Base-by-base conservation (phyloP, 2,797 vertebrate genomes). In the Vireo griseus region DNA sequence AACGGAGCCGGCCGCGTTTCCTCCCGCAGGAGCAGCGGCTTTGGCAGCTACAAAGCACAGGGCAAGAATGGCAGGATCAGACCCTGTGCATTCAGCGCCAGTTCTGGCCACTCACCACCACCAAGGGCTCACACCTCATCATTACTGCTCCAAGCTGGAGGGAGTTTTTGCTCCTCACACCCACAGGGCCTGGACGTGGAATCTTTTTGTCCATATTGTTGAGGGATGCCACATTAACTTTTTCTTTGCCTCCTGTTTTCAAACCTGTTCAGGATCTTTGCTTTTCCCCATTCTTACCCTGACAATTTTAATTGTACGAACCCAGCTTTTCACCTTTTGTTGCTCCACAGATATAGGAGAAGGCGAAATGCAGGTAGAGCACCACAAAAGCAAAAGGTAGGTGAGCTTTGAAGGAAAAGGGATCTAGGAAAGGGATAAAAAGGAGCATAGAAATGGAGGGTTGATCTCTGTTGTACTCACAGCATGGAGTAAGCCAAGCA, bases 401-500 rank as follows among this genome's bases (percentile, higher is more conserved):
- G 95, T 96, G 92, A 96, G 92, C 94, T 96, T 93, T 96, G 96
- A 97, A 94, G 85, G 95, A 78, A 94, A 93, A 94, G 79, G 93
- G 79, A 83, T 92, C 91, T 90, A n/a, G 92, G 85, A 92, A 94
- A 90, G 82, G 76, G 89, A 96, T 92, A 96, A 91, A 97, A 95
- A 94, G 79, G 48, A 92, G 69, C 85, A 96, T 82, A 96, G 95
- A 96, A 96, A 96, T 37, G 66, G 95, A 96, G 55, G 89, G 95
- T 35, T 97, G 91, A 95, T 96, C 95, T 96, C 91, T 92, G 92
- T 94, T 93, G 95, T 95, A 95, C 95, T 96, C 95, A 95, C 94
- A 97, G 95, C 96, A 80, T 96, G 95, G 12, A 95, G 89, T 62
- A 96, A 96, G 95, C 91, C 91, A 92, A 91, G 96, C 85, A 96